Evolutionary conservation across 2,888 invertebrate species (phyloP).

Genomic region (Rhagophthalmus giganteus): DNA sequence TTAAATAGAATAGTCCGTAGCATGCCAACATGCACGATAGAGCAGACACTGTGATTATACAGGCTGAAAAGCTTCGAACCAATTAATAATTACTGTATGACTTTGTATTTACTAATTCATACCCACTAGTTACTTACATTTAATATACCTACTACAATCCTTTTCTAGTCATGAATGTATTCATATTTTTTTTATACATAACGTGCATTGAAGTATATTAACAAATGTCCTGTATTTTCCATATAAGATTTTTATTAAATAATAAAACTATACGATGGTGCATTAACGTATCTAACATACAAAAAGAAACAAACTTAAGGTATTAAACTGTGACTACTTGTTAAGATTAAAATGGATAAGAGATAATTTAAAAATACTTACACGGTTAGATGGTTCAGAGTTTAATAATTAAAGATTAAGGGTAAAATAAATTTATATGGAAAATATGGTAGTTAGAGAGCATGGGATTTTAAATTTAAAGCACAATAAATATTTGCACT

Average conservation of each 20-base stretch:
- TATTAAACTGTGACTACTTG: too few relatives aligned
- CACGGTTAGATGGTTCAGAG: too few relatives aligned
- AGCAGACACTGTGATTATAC: constrained; percentile 48
- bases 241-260: constrained; percentile 3
- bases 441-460: constrained; percentile 10
- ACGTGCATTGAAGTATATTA: not conserved
- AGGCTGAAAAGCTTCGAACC: constrained; percentile 47
- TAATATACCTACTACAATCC: too few relatives aligned
- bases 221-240: constrained; percentile 9
- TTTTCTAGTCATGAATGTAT: constrained; percentile 24
- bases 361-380: too few relatives aligned
- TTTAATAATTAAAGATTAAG: not conserved
- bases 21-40: constrained; percentile 45
- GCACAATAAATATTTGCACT: constrained; percentile 22
- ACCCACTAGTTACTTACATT: too few relatives aligned
- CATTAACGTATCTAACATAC: not conserved
- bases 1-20: constrained; percentile 30
- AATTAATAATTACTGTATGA: constrained; percentile 35
- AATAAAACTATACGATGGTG: not conserved
- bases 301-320: too few relatives aligned
- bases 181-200: constrained; percentile 14
- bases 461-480: constrained; percentile 17
- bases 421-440: constrained; percentile 7
- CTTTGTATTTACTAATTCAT: constrained; percentile 14
- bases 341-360: too few relatives aligned